Evolutionary conservation across 1,140 invertebrate species (phyloP).

Genomic region (Platorchestia sp.): DNA sequence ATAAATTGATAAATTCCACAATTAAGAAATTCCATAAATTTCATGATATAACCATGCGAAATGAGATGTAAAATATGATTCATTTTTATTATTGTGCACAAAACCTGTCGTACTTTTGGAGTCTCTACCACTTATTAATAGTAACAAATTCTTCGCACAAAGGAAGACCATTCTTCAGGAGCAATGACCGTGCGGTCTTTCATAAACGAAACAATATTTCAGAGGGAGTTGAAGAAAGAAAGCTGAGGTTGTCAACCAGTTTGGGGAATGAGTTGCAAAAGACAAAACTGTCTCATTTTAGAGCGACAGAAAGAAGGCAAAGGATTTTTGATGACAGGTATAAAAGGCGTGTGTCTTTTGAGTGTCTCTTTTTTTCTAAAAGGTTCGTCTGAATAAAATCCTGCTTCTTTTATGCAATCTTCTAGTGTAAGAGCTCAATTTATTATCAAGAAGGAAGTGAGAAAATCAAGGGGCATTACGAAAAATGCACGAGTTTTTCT

Average conservation of each 20-base stretch:
- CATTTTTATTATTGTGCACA: background rate
- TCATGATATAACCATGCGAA: too few species aligned
- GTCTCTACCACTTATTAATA: background rate
- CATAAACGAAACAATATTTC: background rate
- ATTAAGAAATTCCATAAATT: too few species aligned
- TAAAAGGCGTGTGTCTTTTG: background rate
- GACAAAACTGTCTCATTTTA: background rate
- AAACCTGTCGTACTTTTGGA: background rate
- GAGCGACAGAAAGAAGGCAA: background rate
- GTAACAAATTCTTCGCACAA: background rate
- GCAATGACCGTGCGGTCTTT: background rate
- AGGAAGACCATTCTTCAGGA: background rate
- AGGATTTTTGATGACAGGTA: background rate
- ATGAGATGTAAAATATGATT: too few species aligned
- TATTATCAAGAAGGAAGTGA: background rate
- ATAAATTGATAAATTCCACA: too few species aligned
- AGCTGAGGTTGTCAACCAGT: background rate
- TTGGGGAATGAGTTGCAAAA: background rate
- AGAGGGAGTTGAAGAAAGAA: background rate
- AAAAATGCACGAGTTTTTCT: background rate
- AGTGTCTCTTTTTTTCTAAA: background rate
- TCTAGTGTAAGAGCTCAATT: background rate
- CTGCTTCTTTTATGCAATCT: background rate
- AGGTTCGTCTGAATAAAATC: background rate
- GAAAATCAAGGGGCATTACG: background rate